phyloP scores from a whole-genome alignment of 2,113 vertebrate genomes.

The Spheniscus mendiculus region DNA sequence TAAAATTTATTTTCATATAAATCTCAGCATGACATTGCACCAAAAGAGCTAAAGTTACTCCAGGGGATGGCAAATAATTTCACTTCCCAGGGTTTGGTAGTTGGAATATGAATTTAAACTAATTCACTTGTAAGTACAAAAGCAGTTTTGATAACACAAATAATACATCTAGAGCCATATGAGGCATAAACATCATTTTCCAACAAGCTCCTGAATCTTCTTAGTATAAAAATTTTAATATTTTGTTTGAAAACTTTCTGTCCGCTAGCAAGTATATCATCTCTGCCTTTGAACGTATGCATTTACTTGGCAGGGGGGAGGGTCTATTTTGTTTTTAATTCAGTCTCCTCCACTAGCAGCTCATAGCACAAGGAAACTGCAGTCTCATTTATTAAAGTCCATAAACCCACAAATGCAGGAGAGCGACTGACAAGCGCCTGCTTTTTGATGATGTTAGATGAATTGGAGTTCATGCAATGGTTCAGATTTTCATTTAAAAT shows the following conservation, averaged over 20 bases:
- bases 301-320: neutral
- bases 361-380: neutral
- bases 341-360: neutral
- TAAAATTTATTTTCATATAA: constrained; percentile 73
- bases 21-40: constrained; percentile 61
- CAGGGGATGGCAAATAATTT: constrained; percentile 62
- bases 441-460: neutral
- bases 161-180: neutral
- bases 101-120: constrained; percentile 46
- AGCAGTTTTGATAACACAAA: constrained; percentile 34
- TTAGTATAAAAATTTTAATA: neutral
- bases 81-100: constrained; percentile 23
- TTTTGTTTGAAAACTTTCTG: neutral
- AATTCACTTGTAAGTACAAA: constrained; percentile 57
- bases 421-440: neutral
- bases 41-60: constrained; percentile 62
- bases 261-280: neutral
- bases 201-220: neutral
- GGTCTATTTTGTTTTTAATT: neutral
- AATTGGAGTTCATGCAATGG: neutral
- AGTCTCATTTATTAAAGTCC: neutral
- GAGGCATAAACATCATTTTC: neutral
- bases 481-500: neutral
- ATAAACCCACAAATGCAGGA: neutral
- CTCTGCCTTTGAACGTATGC: neutral